Evolutionary conservation across 2,113 vertebrate genomes (phyloP), one percentile per base, ranked within the genome.

Genomic region (Pyxicephalus adspersus): DNA sequence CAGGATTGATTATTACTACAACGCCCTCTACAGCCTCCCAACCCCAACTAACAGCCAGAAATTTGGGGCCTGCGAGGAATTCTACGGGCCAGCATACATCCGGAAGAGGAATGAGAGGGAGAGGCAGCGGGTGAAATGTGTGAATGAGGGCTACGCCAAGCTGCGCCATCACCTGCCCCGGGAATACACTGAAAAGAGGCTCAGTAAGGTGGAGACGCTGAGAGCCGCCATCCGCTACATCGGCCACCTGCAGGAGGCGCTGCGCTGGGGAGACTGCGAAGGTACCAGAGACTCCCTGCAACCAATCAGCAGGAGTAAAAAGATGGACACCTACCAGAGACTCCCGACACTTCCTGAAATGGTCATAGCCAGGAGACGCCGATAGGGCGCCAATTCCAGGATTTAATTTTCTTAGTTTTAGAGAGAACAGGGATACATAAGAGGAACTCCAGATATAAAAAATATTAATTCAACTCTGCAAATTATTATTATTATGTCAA

Each of bases 121-220:
- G 72, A 89, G 93, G 26, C 94, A 94, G 87, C 86, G 92, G 2
- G 92, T 94, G 0, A 93, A 91, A 31, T 91, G 92, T 80, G 92
- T 94, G 84, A 94, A 94, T 0, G 94, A 94, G 84, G 94, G 93
- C 79, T 94, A 94, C 0, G 89, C 91, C 66, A 91, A 89, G 58
- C 91, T 94, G 63, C 88, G 90, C 58, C 90, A 89, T 34, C 94
- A 94, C 65, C 89, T 94, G 2, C 94, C 93, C 0, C 89, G 90
- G 79, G 90, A 94, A 2, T 92, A 91, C 29, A 4, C 90, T 80
- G 91, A 93, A 71, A 94, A 91, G 8, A 84, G 92, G 11, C 91
- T 94, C 83, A 94, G 94, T 86, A 94, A 94, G 77, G 94, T 94
- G 70, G 92, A 94, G 83, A 94, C 92, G 0, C 93, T 94, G 16